phyloP scores from a whole-genome alignment of 2,113 vertebrate species.

The Aegypius monachus region DNA sequence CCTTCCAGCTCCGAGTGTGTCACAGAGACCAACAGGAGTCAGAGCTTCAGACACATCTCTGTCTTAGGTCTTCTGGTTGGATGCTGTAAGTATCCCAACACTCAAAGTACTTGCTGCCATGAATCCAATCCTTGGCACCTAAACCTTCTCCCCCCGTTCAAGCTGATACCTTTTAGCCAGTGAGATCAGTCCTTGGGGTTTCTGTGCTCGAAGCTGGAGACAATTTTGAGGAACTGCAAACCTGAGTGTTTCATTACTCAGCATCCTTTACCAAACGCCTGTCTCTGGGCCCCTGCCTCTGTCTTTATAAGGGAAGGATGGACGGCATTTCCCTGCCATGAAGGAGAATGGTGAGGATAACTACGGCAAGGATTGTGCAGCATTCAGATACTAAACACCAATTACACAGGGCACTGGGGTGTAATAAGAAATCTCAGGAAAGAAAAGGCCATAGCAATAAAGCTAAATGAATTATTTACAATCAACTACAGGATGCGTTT shows the following conservation, averaged over 20 bases:
- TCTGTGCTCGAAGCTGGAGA: neutral
- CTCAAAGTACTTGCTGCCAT: neutral
- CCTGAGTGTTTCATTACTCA: neutral
- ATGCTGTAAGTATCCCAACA: neutral
- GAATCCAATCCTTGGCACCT: neutral
- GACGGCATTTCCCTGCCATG: neutral
- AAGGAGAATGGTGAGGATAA: neutral
- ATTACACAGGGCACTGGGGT: neutral
- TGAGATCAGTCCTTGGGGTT: neutral
- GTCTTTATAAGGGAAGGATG: neutral
- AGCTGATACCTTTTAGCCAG: neutral
- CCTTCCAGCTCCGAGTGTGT: neutral
- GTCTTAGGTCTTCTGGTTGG: neutral
- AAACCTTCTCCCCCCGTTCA: neutral
- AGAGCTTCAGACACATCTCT: neutral
- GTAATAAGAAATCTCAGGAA: neutral
- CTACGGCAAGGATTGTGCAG: neutral
- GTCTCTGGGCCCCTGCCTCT: neutral
- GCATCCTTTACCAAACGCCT: neutral
- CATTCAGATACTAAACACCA: neutral
- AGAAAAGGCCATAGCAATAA: conserved; percentile 33
- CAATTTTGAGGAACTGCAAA: neutral
- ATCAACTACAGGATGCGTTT: neutral
- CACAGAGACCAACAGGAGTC: neutral
- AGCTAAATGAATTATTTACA: conserved; percentile 50